phyloP scores from a whole-genome alignment of 2,797 vertebrate species.

The Poecilia velifera region DNA sequence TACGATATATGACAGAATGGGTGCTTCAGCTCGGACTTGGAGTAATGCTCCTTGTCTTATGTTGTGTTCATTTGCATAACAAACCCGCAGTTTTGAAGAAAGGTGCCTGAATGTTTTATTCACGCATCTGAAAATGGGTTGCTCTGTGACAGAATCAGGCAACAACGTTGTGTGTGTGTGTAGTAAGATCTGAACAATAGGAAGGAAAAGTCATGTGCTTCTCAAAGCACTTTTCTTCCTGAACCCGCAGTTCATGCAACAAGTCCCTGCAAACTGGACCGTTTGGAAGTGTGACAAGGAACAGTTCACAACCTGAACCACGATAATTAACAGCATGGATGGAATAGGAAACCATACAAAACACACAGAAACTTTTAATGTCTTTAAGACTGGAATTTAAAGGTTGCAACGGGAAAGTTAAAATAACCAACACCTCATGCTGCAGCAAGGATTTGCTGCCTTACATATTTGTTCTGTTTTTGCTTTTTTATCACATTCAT shows the following conservation, averaged over 20 bases:
- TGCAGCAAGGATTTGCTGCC: background rate
- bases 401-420: background rate
- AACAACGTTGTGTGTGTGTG: constrained; percentile 62
- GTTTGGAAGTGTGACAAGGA: constrained; percentile 41
- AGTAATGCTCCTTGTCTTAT: constrained; percentile 43
- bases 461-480: background rate
- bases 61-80: constrained; percentile 57
- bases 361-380: background rate
- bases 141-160: constrained; percentile 76
- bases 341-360: background rate
- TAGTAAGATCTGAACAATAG: constrained; percentile 48
- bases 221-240: constrained; percentile 28
- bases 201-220: background rate
- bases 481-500: background rate
- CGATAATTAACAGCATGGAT: constrained; percentile 7
- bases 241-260: constrained; percentile 21
- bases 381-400: background rate
- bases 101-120: constrained; percentile 80
- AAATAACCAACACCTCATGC: background rate
- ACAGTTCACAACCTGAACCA: constrained; percentile 26
- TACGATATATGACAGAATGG: constrained; percentile 54
- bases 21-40: constrained; percentile 35
- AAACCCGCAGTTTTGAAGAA: constrained; percentile 58
- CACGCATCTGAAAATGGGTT: constrained; percentile 77
- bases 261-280: constrained; percentile 24